Evolutionary conservation across 1,140 invertebrate species (phyloP), one percentile per base, ranked within the genome.

Genomic region (Fragariocoptes setiger): DNA sequence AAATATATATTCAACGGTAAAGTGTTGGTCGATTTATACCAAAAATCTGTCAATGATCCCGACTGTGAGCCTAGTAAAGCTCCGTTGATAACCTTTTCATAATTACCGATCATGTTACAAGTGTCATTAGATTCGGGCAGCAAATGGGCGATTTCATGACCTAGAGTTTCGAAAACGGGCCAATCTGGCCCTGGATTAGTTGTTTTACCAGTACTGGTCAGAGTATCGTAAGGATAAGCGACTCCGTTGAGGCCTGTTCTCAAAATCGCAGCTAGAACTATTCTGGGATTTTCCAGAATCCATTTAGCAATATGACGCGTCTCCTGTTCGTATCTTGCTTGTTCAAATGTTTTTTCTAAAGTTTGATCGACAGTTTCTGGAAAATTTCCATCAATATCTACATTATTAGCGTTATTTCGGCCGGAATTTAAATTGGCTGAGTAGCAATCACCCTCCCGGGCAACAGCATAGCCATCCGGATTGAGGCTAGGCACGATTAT

Each of bases 41-140:
- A 95, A 56, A 85, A 97, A 58, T 97, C 88, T 62, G 94, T 85
- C 86, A 94, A 90, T 35, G 83, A 83, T 49, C 78, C 75, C 70
- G 59, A 45, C 48, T 47, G 44, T 49, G 49, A 13, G 19, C 37
- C n/a, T 19, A 31, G n/a, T 45, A 20, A 13, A 22, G 3, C 19
- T 37, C 36, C 3, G 19, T 25, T 4, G 17, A 5, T 19, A 4
- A 38, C 21, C 3, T 4, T 18, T 4, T 39, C 16, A 41, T 16
- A 8, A n/a, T 41, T 41, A 36, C 2, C 14, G 8, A 16, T 44
- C 2, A 36, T 5, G 14, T 41, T 44, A n/a, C 12, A 13, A 37
- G 4, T 22, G n/a, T 39, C 19, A 40, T 12, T 3, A 25, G 40
- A 20, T 14, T 14, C 13, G 8, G 35, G 18, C 2, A 19, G 39